Conservation (phyloP, 2,113 vertebrate species). For the Calidris pugnax region DNA sequence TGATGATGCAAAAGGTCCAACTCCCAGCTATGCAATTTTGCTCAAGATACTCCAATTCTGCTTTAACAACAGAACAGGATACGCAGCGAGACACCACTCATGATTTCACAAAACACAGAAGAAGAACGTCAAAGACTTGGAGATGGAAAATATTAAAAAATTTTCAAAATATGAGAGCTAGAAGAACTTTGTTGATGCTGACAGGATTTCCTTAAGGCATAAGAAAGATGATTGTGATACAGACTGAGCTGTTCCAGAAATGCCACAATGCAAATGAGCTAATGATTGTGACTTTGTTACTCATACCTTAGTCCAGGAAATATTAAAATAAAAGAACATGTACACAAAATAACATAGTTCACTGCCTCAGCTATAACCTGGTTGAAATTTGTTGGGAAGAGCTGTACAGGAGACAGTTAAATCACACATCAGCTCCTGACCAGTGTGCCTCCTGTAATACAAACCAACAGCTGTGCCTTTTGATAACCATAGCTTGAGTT, state of each 20-base stretch:
- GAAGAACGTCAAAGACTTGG: not conserved
- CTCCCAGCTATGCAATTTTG: not conserved
- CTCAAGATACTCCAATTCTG: not conserved
- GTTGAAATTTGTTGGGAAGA: not conserved
- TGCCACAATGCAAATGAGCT: not conserved
- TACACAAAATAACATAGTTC: not conserved
- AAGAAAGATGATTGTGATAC: not conserved
- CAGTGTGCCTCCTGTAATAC: not conserved
- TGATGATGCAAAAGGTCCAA: not conserved
- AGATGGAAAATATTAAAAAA: not conserved
- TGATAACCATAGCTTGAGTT: not conserved
- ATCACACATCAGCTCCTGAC: not conserved
- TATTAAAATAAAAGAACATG: not conserved
- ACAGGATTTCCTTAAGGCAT: not conserved
- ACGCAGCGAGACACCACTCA: rapidly evolving
- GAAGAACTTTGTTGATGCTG: not conserved
- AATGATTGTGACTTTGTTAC: not conserved
- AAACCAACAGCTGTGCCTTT: not conserved
- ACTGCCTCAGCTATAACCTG: not conserved
- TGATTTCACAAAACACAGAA: not conserved
- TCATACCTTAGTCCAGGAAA: not conserved
- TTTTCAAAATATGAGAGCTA: not conserved
- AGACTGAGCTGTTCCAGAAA: not conserved
- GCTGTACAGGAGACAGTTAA: not conserved
- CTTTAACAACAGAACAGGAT: not conserved